phyloP scores from a whole-genome alignment of 2,797 vertebrate genomes.

The Ctenopoma kingsleyae region DNA sequence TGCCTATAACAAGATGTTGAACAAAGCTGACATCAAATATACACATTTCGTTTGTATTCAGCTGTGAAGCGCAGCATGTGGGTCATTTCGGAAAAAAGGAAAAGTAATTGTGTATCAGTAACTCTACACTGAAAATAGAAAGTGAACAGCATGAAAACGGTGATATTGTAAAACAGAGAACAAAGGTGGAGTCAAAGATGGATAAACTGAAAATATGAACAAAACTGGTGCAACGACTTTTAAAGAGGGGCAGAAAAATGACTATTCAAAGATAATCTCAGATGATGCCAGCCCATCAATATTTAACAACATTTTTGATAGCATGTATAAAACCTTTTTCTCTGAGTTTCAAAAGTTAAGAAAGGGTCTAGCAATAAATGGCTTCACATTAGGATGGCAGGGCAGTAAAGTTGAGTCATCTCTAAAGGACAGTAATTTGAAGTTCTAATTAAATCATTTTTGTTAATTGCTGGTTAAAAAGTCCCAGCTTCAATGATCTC shows the following conservation, averaged over 20 bases:
- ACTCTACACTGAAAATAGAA: constrained; percentile 1
- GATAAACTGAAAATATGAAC: constrained; percentile 14
- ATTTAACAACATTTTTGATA: constrained; percentile 46
- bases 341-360: constrained; percentile 10
- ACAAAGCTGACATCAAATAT: constrained; percentile 8
- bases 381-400: constrained; percentile 22
- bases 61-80: constrained; percentile 4
- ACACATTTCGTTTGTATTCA: constrained; percentile 2
- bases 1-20: constrained; percentile 1
- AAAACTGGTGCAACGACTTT: constrained; percentile 25
- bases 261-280: constrained; percentile 27
- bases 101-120: not conserved
- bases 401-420: constrained; percentile 11
- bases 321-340: constrained; percentile 5
- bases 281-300: constrained; percentile 30
- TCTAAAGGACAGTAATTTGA: constrained; percentile 35
- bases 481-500: constrained; percentile 31
- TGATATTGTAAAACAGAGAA: not conserved
- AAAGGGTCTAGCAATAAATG: constrained; percentile 24
- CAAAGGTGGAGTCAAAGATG: constrained; percentile 19
- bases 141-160: constrained; percentile 6
- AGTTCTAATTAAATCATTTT: constrained; percentile 48
- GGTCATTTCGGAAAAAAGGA: not conserved
- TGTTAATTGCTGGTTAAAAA: constrained; percentile 45
- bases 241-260: constrained; percentile 24